These are phyloP conservation scores for Babylonia areolata DNA, from an alignment of 1,140 invertebrate genomes.

Conservation along the genomic window DNA sequence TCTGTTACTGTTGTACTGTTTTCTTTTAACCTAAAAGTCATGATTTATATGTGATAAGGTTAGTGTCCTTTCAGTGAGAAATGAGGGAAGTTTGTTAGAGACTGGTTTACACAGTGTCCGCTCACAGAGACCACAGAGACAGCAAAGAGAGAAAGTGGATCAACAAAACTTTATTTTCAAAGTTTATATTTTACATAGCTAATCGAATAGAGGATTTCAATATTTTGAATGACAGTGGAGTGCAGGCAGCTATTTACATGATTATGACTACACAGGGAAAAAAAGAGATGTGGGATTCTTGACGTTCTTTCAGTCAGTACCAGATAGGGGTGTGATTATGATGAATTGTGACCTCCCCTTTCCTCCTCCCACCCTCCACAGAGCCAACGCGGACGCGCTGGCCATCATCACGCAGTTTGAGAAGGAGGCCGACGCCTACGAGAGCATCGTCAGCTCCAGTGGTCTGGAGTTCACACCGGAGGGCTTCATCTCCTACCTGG, in stretches of 20 bases:
- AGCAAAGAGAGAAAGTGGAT: no score
- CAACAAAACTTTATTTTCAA: no score
- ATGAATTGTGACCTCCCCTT: background rate
- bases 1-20: no score
- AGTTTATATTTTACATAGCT: no score
- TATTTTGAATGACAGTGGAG: background rate
- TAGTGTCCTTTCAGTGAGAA: no score
- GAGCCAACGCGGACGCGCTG: constrained; percentile 67
- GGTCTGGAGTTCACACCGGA: constrained; percentile 65
- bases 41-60: no score
- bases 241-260: no score
- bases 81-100: no score
- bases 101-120: no score
- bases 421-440: constrained; percentile 69
- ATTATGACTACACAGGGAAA: background rate
- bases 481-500: constrained; percentile 70
- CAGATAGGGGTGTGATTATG: background rate
- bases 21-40: no score
- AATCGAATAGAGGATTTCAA: no score
- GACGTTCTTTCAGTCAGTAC: background rate
- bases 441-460: constrained; percentile 53
- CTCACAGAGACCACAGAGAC: no score
- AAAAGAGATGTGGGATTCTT: background rate
- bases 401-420: constrained; percentile 65
- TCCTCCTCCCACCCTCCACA: constrained; percentile 19